Percentiles rank a stretch among this genome's conserved stretches.
Evolutionary conservation across 2,888 invertebrate genomes (phyloP).

Genomic region (Drosophila helvetica): DNA sequence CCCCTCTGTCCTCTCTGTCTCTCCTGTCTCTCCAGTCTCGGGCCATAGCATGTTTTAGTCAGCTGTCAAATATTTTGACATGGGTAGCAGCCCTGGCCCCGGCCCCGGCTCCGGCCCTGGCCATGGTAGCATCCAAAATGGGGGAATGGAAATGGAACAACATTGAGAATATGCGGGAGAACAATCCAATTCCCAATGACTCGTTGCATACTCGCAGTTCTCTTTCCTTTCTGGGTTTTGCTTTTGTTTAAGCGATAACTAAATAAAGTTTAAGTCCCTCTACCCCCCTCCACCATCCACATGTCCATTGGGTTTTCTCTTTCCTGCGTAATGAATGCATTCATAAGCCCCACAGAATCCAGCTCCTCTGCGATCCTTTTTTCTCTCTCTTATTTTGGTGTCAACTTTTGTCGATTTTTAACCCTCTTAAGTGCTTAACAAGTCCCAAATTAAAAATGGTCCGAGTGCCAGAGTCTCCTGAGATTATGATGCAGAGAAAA

Average conservation of each 20-base stretch:
- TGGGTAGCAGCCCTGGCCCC: constrained; percentile 80
- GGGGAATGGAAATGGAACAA: constrained; percentile 53
- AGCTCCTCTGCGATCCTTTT: constrained; percentile 56
- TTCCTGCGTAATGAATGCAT: constrained; percentile 62
- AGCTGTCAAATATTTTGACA: constrained; percentile 85
- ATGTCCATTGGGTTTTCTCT: not conserved
- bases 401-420: constrained; percentile 76
- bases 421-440: constrained; percentile 80
- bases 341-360: constrained; percentile 51
- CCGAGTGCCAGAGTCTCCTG: constrained; percentile 58
- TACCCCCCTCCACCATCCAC: constrained; percentile 15
- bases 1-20: not conserved
- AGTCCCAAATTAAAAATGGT: constrained; percentile 78
- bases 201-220: constrained; percentile 8
- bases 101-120: too few species aligned
- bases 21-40: constrained; percentile 62
- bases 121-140: constrained; percentile 50
- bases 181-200: constrained; percentile 39
- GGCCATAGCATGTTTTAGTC: constrained; percentile 84
- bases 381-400: constrained; percentile 36
- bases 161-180: constrained; percentile 56
- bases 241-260: constrained; percentile 70
- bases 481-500: constrained; percentile 56
- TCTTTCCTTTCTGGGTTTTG: constrained; percentile 18
- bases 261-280: constrained; percentile 62